Evolutionary conservation across 1,140 invertebrate species (phyloP), one percentile per base, ranked within the genome.

Genomic region (Drosophila funebris): DNA sequence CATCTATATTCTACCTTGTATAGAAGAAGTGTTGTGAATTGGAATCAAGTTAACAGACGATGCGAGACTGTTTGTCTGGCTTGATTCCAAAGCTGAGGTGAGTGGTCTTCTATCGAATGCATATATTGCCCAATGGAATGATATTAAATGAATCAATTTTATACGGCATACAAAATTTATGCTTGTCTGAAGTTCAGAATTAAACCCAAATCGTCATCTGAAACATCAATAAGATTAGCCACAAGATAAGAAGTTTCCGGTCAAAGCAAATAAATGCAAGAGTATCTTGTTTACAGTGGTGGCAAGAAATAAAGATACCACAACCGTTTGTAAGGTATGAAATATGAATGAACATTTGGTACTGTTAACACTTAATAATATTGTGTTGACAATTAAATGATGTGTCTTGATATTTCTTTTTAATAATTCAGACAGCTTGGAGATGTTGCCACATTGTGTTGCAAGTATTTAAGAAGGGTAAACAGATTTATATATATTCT

Each of bases 201-300:
- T 76, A 64, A 81, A 48, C 73, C 69, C 72, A 63, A 78, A 85
- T 87, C 66, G 81, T 75, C 64, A 74, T 81, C 85, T 74, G 74
- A 85, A 80, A 81, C 76, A 81, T 87, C 73, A 81, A 87, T 78
- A 60, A 78, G 82, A 84, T 84, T 74, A 80, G 67, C 81, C 77
- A 78, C 43, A 68, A 80, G 81, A 84, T 84, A 84, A 84, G 68
- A 70, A 77, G 80, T 84, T 84, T 84, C 81, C 81, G 81, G 81
- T 87, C 74, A 78, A 87, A 50, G 48, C 44, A 58, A 81, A 69
- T 74, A 81, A 85, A 77, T 67, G 70, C 73, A 69, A 76, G 67
- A 78, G 63, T 36, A 41, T 6, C 61, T 39, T 46, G 54, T 0
- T 22, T 68, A 85, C 81, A 87, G 54, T 78, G 54, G 29, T 53